Conservation (phyloP, 2,888 invertebrate genomes). For the Andrena hattorfiana region DNA sequence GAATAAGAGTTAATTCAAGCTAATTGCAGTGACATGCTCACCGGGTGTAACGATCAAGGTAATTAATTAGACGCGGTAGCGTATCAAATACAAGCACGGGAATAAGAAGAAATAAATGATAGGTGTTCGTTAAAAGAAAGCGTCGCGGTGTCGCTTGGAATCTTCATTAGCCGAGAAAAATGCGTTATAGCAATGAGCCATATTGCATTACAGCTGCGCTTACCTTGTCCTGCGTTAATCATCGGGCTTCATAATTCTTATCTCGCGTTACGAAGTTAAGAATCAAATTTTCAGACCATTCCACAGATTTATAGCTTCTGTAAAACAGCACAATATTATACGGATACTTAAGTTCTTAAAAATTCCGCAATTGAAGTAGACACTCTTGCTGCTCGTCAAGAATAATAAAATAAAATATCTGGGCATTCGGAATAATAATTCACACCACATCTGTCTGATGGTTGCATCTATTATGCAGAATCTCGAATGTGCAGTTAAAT, state of each 20-base stretch:
- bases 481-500: no score
- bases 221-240: constrained; percentile 26
- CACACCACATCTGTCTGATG: no score
- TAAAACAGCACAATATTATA: no score
- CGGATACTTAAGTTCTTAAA: no score
- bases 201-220: constrained; percentile 19
- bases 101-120: constrained; percentile 39
- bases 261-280: neutral
- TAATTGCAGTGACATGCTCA: constrained; percentile 21
- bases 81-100: constrained; percentile 11
- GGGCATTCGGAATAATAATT: no score
- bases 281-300: neutral
- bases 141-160: constrained; percentile 22
- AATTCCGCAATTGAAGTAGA: no score
- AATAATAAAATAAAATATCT: no score
- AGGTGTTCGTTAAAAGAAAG: constrained; percentile 39
- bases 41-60: constrained; percentile 14
- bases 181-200: constrained; percentile 19
- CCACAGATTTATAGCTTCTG: no score
- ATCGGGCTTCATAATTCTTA: constrained; percentile 2
- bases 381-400: no score
- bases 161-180: constrained; percentile 47
- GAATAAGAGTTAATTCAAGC: constrained; percentile 12
- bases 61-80: constrained; percentile 13
- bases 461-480: no score